phyloP scores from a whole-genome alignment of 2,797 vertebrate genomes.

The Trichosurus vulpecula region DNA sequence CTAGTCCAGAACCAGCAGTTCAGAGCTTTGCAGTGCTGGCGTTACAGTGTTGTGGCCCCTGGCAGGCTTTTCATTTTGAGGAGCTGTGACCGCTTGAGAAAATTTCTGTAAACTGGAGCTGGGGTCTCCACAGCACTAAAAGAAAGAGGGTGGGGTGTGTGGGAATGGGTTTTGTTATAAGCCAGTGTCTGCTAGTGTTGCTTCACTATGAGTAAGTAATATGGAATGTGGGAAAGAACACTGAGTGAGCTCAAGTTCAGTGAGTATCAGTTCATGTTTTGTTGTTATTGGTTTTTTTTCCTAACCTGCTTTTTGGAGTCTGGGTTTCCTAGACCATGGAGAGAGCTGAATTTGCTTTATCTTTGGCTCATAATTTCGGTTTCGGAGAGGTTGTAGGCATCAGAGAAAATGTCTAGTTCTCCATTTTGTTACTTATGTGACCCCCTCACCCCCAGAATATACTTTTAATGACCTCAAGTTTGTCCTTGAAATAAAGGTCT shows the following conservation, averaged over 20 bases:
- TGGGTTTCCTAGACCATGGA: neutral
- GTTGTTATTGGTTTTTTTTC: neutral
- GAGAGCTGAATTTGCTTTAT: neutral
- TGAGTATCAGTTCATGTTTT: neutral
- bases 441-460: neutral
- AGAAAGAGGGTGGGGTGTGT: too few species aligned
- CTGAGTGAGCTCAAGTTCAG: neutral
- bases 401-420: neutral
- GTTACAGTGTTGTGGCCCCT: too few species aligned
- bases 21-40: too few species aligned
- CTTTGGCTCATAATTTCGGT: neutral
- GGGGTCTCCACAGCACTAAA: too few species aligned
- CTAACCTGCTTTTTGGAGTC: neutral
- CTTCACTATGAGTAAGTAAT: too few species aligned
- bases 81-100: neutral
- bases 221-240: neutral
- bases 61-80: neutral
- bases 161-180: too few species aligned
- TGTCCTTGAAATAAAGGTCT: neutral
- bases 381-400: neutral
- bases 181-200: too few species aligned
- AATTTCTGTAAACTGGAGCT: neutral
- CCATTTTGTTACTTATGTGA: neutral
- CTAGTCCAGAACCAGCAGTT: too few species aligned
- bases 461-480: neutral